phyloP scores from a whole-genome alignment of 2,113 vertebrate species.

The Amblyornis subalaris region DNA sequence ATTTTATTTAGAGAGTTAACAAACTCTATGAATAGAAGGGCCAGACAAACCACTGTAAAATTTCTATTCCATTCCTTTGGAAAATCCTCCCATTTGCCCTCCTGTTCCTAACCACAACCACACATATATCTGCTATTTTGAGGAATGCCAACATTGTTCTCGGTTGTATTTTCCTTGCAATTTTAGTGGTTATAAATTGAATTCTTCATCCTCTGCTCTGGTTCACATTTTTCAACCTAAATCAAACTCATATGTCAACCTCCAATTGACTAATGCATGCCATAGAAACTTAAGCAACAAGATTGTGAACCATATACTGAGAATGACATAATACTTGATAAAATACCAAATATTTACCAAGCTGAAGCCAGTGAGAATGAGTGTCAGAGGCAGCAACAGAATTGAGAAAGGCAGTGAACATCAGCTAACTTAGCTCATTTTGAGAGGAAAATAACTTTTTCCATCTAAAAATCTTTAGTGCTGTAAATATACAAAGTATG shows the following conservation, averaged over 20 bases:
- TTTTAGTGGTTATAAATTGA: constrained; percentile 48
- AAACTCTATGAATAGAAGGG: constrained; percentile 13
- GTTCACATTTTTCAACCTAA: constrained; percentile 31
- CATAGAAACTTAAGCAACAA: neutral
- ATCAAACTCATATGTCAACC: constrained; percentile 39
- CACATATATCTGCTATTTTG: constrained; percentile 43
- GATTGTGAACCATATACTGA: neutral
- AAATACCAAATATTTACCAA: constrained; percentile 15
- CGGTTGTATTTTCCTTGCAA: neutral
- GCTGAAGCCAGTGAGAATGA: neutral
- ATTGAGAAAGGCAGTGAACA: neutral
- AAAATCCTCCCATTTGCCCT: constrained; percentile 33
- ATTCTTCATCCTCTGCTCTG: constrained; percentile 34
- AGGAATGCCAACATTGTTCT: constrained; percentile 59
- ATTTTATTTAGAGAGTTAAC: constrained; percentile 21
- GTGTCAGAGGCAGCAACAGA: neutral
- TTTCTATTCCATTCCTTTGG: constrained; percentile 43
- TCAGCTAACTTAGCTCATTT: neutral
- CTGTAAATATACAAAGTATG: neutral
- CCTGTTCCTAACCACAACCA: constrained; percentile 16
- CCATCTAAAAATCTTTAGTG: neutral
- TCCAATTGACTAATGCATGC: neutral
- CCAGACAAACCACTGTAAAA: constrained; percentile 47
- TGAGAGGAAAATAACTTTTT: neutral
- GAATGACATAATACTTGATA: neutral